Percentiles rank a stretch among this genome's conserved stretches.
Evolutionary conservation across 2,888 invertebrate species (phyloP).

Genomic region (Drosophila ezoana): DNA sequence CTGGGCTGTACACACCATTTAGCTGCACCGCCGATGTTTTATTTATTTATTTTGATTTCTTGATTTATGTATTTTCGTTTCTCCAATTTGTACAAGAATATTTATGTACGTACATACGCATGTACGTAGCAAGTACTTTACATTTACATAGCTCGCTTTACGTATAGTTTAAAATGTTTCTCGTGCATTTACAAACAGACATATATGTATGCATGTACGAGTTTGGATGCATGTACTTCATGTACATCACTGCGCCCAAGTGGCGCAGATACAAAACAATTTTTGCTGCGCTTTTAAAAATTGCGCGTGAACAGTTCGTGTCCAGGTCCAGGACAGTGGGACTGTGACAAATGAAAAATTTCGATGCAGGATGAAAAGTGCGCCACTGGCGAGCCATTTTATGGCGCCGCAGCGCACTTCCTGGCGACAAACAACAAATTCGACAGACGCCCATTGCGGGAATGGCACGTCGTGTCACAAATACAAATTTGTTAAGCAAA

Average conservation of each 20-base stretch:
- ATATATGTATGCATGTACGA: slow-evolving; percentile 22
- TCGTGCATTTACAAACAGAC: slow-evolving; percentile 22
- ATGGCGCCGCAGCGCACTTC: slow-evolving; percentile 32
- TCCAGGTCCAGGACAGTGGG: slow-evolving; percentile 48
- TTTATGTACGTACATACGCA: slow-evolving; percentile 52
- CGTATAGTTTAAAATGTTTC: slow-evolving; percentile 52
- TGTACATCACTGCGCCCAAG: slow-evolving; percentile 38
- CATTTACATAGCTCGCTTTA: slow-evolving; percentile 52
- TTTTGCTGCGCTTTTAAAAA: slow-evolving; percentile 48
- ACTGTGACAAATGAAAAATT: slow-evolving; percentile 76
- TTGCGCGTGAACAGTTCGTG: slow-evolving; percentile 53
- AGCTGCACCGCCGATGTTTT: slow-evolving; percentile 52
- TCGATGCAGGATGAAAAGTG: slow-evolving; percentile 61
- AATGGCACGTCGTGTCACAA: slow-evolving; percentile 61
- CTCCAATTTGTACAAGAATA: slow-evolving; percentile 47
- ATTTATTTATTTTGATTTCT: slow-evolving; percentile 25
- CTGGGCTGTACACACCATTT: slow-evolving; percentile 41
- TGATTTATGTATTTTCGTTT: slow-evolving; percentile 29
- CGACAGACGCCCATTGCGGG: slow-evolving; percentile 38
- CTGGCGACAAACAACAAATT: slow-evolving; percentile 78
- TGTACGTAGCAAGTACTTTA: slow-evolving; percentile 51
- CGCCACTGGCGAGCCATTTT: slow-evolving; percentile 9
- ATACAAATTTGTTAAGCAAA: slow-evolving; percentile 68
- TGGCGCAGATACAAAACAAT: slow-evolving; percentile 64
- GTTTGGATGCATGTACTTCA: neutral